phyloP scores from a whole-genome alignment of 2,113 vertebrate genomes.

The Diglossa brunneiventris region DNA sequence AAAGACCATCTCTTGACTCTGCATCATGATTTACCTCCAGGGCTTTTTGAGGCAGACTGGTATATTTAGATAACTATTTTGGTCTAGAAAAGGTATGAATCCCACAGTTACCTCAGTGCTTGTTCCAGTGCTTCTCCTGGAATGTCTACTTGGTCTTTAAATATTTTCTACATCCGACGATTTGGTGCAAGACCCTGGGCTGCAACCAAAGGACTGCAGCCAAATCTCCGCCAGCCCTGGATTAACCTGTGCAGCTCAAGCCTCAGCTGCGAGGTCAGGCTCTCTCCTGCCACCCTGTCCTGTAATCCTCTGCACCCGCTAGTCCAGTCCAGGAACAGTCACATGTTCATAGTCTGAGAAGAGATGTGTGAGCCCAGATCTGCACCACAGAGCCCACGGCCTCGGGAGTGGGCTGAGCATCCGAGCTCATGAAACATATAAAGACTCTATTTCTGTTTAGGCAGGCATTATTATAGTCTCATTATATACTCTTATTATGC shows the following conservation, averaged over 20 bases:
- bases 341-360: rapidly evolving
- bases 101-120: neutral
- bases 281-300: neutral
- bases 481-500: neutral
- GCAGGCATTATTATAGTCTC: neutral
- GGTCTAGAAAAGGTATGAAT: neutral
- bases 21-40: neutral
- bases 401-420: rapidly evolving
- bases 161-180: neutral
- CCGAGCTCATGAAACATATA: rapidly evolving
- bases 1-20: neutral
- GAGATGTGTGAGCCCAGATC: neutral
- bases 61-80: neutral
- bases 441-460: neutral
- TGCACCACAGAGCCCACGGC: neutral
- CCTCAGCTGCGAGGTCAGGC: rapidly evolving
- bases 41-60: neutral
- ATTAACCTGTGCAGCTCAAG: neutral
- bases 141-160: neutral
- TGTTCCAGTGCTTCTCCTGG: neutral
- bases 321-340: rapidly evolving
- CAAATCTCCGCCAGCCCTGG: neutral
- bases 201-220: neutral
- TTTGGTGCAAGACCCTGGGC: neutral
- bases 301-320: rapidly evolving